Base-by-base conservation (phyloP, 2,888 invertebrate species). In the Rhamphomyia laevipes region DNA sequence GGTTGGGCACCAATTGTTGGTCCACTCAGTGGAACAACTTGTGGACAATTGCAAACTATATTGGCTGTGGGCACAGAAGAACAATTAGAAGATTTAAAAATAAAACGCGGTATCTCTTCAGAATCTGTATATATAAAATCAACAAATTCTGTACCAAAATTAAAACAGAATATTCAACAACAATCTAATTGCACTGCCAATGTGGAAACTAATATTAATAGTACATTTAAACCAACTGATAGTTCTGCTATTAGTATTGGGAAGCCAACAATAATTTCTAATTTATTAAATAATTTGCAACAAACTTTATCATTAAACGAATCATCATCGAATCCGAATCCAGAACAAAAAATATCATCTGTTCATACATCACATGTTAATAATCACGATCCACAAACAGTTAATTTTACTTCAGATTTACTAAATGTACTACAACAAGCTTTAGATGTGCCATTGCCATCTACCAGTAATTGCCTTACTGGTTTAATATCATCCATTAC, bases 51-150 rank as follows among this genome's bases (percentile, higher is more conserved):
- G 5, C 73, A 76, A 57, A 74, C 77, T 40, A 57, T 80, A 11
- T 63, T 78, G 31, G 80, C 80, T 35, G 67, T 81, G 43, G 81
- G 81, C 12, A 77, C 77, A 4, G 74, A 76, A 42, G 69, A 73
- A 43, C 81, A 81, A 65, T 75, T 81, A 30, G 68, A 73, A 16
- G 68, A 74, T 51, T 61, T 80, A 37, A 75, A 77, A 63, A 71
- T 63, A 63, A 66, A 66, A 15, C 63, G 63, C 23, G 61, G 60
- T 43, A 57, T 66, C 13, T 47, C 27, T 38, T 31, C 23, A 42
- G 12, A 42, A 18, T 12, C n/a, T 18, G 18, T 18, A 3, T 40
- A n/a, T 40, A 13, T 18, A 2, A 40, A 27, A 4, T 4, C 21
- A 21, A 21, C 21, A 6, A 21, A 21, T 27, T 27, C 9, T 7